Percentiles rank a stretch among this genome's conserved stretches.
These are phyloP conservation scores for Tribolium madens DNA, from an alignment of 1,140 invertebrate genomes.

Conservation along the genomic window DNA sequence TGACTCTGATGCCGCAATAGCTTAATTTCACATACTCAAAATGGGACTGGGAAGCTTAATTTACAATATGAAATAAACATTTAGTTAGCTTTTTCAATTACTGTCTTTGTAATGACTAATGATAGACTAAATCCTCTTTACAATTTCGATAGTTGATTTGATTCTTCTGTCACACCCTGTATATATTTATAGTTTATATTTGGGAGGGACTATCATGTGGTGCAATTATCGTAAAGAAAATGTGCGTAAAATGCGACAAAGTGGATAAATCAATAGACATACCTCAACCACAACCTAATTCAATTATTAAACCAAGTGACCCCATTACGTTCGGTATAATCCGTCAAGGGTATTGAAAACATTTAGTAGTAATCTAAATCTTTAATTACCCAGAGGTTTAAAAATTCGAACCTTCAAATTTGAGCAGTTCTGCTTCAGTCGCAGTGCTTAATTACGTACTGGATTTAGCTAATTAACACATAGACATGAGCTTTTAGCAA, in stretches of 20 bases:
- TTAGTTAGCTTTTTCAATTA: no score
- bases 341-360: background rate
- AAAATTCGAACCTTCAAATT: slow-evolving; percentile 29
- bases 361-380: background rate
- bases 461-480: slow-evolving; percentile 46
- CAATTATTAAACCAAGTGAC: slow-evolving; percentile 25
- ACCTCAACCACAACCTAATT: slow-evolving; percentile 16
- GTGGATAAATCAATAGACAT: slow-evolving; percentile 27
- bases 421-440: background rate
- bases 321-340: background rate
- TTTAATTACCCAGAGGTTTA: slow-evolving; percentile 26
- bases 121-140: no score
- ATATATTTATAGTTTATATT: no score
- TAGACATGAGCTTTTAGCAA: slow-evolving; percentile 44
- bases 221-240: background rate
- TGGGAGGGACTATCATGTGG: background rate
- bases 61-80: no score
- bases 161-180: no score
- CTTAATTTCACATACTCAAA: no score
- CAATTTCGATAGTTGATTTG: no score
- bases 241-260: slow-evolving; percentile 1
- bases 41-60: no score
- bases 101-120: no score
- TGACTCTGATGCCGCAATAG: no score
- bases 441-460: slow-evolving; percentile 30